phyloP scores from a whole-genome alignment of 2,888 invertebrate genomes.

The Zygothrica quintamaculata region DNA sequence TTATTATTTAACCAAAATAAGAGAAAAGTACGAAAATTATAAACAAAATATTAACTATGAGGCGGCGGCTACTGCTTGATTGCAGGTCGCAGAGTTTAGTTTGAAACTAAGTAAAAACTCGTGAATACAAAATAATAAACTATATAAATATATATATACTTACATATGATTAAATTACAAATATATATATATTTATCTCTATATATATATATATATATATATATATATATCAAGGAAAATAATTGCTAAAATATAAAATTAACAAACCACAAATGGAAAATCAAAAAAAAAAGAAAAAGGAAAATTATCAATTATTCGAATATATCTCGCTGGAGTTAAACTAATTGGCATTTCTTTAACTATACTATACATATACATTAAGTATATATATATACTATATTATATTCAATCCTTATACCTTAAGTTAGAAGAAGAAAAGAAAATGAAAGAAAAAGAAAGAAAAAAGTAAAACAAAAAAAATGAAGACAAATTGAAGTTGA shows the following conservation, averaged over 20 bases:
- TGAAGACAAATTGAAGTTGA: constrained; percentile 58
- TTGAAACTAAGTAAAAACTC: constrained; percentile 77
- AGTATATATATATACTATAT: constrained; percentile 11
- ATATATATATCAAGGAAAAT: constrained; percentile 44
- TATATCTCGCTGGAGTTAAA: constrained; percentile 40
- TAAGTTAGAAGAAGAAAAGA: constrained; percentile 50
- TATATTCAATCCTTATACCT: constrained; percentile 23
- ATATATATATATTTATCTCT: constrained; percentile 35
- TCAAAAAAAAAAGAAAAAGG: constrained; percentile 29
- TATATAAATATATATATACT: constrained; percentile 15
- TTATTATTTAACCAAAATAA: constrained; percentile 40
- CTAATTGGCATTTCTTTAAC: constrained; percentile 44
- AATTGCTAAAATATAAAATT: constrained; percentile 28
- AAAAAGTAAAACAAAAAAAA: constrained; percentile 24
- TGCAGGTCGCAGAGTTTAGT: constrained; percentile 70
- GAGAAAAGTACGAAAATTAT: constrained; percentile 23
- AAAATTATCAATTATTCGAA: constrained; percentile 5
- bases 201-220: constrained; percentile 13
- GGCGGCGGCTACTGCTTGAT: constrained; percentile 62
- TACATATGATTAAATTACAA: constrained; percentile 36
- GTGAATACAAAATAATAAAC: constrained; percentile 14
- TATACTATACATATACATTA: constrained; percentile 22
- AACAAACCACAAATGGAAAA: constrained; percentile 28
- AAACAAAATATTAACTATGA: constrained; percentile 50
- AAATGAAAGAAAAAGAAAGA: constrained; percentile 4